These are phyloP conservation scores for Prunella strophiata DNA, from an alignment of 2,797 vertebrate genomes.

Conservation along the genomic window DNA sequence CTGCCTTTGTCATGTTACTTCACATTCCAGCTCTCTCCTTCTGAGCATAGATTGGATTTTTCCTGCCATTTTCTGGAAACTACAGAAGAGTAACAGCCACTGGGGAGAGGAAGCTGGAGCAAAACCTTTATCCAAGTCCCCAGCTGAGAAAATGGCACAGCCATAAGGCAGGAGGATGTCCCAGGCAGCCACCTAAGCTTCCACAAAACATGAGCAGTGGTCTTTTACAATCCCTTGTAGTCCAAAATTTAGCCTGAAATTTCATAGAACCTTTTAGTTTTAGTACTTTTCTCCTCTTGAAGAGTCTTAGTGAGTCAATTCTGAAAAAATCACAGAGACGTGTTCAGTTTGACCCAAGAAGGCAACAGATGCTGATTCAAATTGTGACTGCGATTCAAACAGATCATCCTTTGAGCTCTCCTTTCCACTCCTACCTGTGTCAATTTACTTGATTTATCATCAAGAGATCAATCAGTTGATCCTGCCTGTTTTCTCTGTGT, in stretches of 20 bases:
- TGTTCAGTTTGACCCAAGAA: background rate
- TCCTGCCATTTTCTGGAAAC: background rate
- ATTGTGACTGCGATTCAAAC: background rate
- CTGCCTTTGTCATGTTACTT: background rate
- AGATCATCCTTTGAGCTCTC: background rate
- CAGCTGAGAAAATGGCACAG: background rate
- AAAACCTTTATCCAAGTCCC: background rate
- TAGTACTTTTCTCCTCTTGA: background rate
- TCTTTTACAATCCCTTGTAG: background rate
- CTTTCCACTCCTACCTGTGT: background rate
- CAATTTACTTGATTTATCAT: background rate
- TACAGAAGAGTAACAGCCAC: background rate
- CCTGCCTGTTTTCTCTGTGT: background rate
- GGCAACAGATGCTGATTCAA: background rate
- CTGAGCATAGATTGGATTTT: background rate
- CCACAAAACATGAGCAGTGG: fast-evolving
- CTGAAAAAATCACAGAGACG: background rate
- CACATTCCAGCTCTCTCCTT: background rate
- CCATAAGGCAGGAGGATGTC: background rate
- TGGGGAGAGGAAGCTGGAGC: background rate
- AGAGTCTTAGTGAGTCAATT: background rate
- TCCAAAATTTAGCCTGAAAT: background rate
- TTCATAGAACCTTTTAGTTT: background rate
- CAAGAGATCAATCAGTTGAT: background rate
- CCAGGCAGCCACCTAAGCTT: background rate